Conservation (phyloP, 1,140 invertebrate genomes). For the Philaenus spumarius region DNA sequence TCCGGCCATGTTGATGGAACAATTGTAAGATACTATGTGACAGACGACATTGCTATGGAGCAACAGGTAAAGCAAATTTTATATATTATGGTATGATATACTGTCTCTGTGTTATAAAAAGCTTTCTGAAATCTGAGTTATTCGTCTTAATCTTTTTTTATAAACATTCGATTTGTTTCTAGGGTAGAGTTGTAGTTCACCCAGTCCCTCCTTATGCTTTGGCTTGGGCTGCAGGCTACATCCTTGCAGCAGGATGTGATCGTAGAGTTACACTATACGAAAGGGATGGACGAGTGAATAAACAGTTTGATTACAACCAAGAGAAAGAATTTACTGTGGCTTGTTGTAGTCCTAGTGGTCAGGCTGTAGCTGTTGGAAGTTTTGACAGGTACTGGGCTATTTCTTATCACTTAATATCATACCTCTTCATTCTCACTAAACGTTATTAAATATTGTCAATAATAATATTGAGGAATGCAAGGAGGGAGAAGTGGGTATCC, state of each 20-base stretch:
- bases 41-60: slow-evolving; percentile 60
- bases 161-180: too few relatives aligned
- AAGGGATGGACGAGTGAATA: slow-evolving; percentile 61
- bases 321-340: slow-evolving; percentile 81
- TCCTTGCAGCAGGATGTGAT: slow-evolving; percentile 80
- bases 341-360: slow-evolving; percentile 78
- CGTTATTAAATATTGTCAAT: too few relatives aligned
- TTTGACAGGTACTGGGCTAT: slow-evolving; percentile 83
- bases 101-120: too few relatives aligned
- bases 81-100: too few relatives aligned
- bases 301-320: slow-evolving; percentile 75
- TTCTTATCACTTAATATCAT: too few relatives aligned
- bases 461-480: too few relatives aligned
- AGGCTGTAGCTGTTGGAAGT: slow-evolving; percentile 85
- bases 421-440: too few relatives aligned
- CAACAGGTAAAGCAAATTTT: slow-evolving; percentile 57
- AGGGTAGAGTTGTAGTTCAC: slow-evolving; percentile 70
- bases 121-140: too few relatives aligned
- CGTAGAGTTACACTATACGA: slow-evolving; percentile 76
- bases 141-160: too few relatives aligned
- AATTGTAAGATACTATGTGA: slow-evolving; percentile 74
- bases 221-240: slow-evolving; percentile 65
- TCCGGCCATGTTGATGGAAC: slow-evolving; percentile 89
- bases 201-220: slow-evolving; percentile 77
- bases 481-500: too few relatives aligned